Conservation (phyloP, 2,113 vertebrate species). For the Solea senegalensis region DNA sequence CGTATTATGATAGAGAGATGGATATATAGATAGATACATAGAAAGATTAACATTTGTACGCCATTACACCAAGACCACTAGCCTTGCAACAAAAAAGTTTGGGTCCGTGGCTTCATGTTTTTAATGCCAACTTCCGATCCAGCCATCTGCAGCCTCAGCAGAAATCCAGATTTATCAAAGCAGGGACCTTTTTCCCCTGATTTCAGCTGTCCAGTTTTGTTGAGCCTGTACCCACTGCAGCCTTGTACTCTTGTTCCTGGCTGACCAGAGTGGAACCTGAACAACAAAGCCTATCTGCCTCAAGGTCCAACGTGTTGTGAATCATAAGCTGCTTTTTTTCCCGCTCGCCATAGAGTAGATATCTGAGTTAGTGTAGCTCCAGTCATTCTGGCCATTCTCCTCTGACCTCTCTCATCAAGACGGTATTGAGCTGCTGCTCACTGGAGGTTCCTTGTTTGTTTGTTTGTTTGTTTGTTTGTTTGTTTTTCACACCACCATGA, state of each 20-base stretch:
- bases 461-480: not conserved
- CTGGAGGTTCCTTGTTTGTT: not conserved
- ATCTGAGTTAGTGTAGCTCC: not conserved
- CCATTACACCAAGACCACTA: not conserved
- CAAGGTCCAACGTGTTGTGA: not conserved
- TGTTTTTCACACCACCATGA: not conserved
- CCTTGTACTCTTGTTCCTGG: not conserved
- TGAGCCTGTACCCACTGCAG: not conserved
- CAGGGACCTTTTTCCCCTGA: not conserved
- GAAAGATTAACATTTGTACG: too few species aligned
- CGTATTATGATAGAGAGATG: too few species aligned
- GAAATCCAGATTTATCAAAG: not conserved
- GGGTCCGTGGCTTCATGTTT: not conserved
- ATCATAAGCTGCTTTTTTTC: not conserved
- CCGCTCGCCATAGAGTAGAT: not conserved
- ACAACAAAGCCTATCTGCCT: not conserved
- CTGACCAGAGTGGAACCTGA: slow-evolving; percentile 8
- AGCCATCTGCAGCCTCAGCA: not conserved
- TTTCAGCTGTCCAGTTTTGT: not conserved
- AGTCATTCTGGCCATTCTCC: not conserved
- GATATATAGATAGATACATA: too few species aligned
- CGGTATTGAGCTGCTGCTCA: not conserved
- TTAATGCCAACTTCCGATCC: not conserved
- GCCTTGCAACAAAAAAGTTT: not conserved
- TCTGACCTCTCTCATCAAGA: not conserved